A percentile compares a stretch with the other conserved stretches of the same genome.
These are phyloP conservation scores for Sebastes jordani DNA, from an alignment of 2,797 vertebrate species.

Conservation along the genomic window DNA sequence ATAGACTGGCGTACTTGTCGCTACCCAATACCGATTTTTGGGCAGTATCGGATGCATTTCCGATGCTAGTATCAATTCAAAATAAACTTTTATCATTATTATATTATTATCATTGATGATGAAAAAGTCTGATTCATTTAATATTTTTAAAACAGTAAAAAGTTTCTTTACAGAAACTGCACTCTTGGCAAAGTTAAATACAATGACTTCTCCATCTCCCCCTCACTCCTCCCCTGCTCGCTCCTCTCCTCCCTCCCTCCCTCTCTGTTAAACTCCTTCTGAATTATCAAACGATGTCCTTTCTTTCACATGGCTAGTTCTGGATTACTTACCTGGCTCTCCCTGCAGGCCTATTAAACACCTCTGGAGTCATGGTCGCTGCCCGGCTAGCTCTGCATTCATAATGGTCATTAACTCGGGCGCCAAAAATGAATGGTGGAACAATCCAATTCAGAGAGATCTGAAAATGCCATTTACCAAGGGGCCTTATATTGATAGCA, in stretches of 20 bases:
- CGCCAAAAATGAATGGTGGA: constrained; percentile 71
- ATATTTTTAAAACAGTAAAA: not conserved
- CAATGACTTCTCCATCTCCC: not conserved
- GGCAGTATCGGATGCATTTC: no score
- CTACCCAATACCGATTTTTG: no score
- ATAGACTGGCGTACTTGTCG: no score
- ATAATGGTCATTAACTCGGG: constrained; percentile 77
- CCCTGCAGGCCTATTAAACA: constrained; percentile 66
- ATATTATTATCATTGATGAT: no score
- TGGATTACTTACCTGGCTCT: constrained; percentile 67
- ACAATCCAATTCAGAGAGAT: constrained; percentile 76
- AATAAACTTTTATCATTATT: no score
- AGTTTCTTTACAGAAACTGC: not conserved
- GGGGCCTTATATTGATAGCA: constrained; percentile 68
- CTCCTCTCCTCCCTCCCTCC: not conserved
- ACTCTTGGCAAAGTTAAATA: not conserved
- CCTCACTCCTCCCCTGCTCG: not conserved
- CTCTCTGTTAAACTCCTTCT: constrained; percentile 38
- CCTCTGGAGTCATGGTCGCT: constrained; percentile 59
- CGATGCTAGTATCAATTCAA: no score
- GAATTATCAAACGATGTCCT: constrained; percentile 58
- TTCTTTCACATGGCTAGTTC: constrained; percentile 60
- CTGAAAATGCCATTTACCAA: constrained; percentile 72
- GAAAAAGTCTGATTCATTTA: not conserved
- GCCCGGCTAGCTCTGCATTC: constrained; percentile 69